Evolutionary conservation across 2,797 vertebrate genomes (phyloP), one percentile per base, ranked within the genome.

Genomic region (Apogon hyalosoma): DNA sequence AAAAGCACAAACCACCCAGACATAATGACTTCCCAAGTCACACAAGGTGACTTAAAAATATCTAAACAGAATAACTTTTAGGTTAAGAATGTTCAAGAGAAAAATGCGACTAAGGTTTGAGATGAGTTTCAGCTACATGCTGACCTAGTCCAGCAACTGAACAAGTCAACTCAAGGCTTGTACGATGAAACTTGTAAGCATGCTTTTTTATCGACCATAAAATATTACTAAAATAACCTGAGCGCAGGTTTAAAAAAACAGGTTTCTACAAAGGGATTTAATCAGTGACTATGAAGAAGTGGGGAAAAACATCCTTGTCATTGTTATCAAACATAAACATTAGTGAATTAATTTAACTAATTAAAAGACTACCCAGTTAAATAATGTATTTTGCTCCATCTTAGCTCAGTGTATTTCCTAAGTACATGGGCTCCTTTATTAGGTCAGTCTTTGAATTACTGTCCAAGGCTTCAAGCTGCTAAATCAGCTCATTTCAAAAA

Each of bases 401-500:
- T 36, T 36, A 36, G 33, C 33, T 36, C 33, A 41, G 21, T 9
- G 16, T 31, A 43, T 57, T 24, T 72, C 1, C 40, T 12, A n/a
- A 14, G 10, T 45, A 6, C 9, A 36, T 14, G 15, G 2, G 3
- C 33, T 36, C 7, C 5, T 18, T 43, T 36, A 11, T 60, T 19
- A 16, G 9, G 13, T 28, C 5, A 3, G 36, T 10, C n/a, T 7
- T 43, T 77, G 56, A 72, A 21, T 58, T 58, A 71, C 60, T 50
- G 41, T 12, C 36, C 3, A 1, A 62, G 14, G 73, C 61, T 54
- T 15, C 18, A 59, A 12, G 49, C 3, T 38, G 50, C 48, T 49
- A 12, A 71, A 79, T 75, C 16, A 62, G 31, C 12, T 51, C 7
- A n/a, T 65, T 80, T 77, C 15, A n/a, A 63, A 59, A 73, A 51